Base-by-base conservation (phyloP, 2,113 vertebrate genomes). In the Ursus arctos region DNA sequence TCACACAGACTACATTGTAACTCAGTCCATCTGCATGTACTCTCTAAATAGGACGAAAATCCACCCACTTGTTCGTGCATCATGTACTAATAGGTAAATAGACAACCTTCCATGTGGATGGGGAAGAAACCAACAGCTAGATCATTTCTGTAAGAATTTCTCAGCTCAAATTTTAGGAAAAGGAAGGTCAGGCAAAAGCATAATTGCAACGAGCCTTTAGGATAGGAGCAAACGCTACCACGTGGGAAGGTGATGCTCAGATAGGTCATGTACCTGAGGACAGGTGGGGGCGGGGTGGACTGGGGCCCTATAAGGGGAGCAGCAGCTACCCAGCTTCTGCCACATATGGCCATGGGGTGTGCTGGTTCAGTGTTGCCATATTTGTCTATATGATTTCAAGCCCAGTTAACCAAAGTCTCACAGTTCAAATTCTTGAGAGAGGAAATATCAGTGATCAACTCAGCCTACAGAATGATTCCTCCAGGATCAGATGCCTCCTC, bases 91-190 rank as follows among this genome's bases (percentile, higher is more conserved):
- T 6, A 55, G 15, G 16, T 72, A 93, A 92, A 43, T 69, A 92
- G 53, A 82, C 14, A 80, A 80, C 49, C 26, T 69, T 94, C 65
- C 31, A 89, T 18, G 21, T n/a, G 59, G 24, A 85, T 77, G 16
- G 36, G 33, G 90, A 96, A 88, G 76, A 97, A 94, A 76, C 33
- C 53, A 91, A 57, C 0, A 57, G 43, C 26, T 51, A 92, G 19
- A 26, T 65, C 83, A 83, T 28, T 57, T 33, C 57, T 76, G 5
- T 10, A 94, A 93, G 24, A 85, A 95, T 85, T 96, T 77, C 55
- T 95, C 53, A 74, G 40, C 13, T 97, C 81, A 55, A 72, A 40
- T 22, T 93, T 94, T 72, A 98, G 21, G 15, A 82, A 87, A 82
- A 96, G 16, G 13, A 96, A 92, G 18, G 1, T 82, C 91, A 67